These are phyloP conservation scores for Chaetoderma sp. DNA, from an alignment of 2,888 invertebrate species.

Conservation along the genomic window DNA sequence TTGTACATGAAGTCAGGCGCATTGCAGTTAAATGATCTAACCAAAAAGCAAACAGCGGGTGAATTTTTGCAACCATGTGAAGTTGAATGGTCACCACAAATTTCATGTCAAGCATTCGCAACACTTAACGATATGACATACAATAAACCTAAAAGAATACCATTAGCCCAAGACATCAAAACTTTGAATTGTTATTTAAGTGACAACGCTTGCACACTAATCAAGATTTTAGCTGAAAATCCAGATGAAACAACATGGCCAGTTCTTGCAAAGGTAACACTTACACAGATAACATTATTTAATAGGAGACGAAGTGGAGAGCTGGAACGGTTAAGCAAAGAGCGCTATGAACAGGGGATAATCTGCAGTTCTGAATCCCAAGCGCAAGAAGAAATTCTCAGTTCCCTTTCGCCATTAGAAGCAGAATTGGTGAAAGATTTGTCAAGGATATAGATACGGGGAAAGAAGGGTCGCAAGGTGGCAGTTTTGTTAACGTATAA, in stretches of 20 bases:
- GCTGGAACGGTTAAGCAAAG: background rate
- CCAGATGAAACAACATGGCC: background rate
- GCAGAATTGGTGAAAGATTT: background rate
- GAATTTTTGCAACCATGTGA: background rate
- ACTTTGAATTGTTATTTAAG: background rate
- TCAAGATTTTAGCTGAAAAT: background rate
- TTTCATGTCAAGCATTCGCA: background rate
- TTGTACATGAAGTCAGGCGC: background rate
- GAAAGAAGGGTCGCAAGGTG: slow-evolving; percentile 6
- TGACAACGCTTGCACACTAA: background rate
- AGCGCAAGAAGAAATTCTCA: background rate
- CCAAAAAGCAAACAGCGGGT: background rate
- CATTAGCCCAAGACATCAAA: background rate
- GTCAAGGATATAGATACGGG: slow-evolving; percentile 3
- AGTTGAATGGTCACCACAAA: background rate
- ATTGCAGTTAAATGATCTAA: background rate
- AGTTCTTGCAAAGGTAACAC: background rate
- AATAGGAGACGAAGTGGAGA: background rate
- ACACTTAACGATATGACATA: background rate
- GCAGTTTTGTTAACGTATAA: slow-evolving; percentile 5
- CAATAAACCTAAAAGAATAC: background rate
- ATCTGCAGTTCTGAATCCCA: no score
- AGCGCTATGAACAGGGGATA: no score
- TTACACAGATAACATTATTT: background rate
- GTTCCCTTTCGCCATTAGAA: background rate